These are phyloP conservation scores for Mythimna lalbum DNA, from an alignment of 2,888 invertebrate species.

Conservation along the genomic window DNA sequence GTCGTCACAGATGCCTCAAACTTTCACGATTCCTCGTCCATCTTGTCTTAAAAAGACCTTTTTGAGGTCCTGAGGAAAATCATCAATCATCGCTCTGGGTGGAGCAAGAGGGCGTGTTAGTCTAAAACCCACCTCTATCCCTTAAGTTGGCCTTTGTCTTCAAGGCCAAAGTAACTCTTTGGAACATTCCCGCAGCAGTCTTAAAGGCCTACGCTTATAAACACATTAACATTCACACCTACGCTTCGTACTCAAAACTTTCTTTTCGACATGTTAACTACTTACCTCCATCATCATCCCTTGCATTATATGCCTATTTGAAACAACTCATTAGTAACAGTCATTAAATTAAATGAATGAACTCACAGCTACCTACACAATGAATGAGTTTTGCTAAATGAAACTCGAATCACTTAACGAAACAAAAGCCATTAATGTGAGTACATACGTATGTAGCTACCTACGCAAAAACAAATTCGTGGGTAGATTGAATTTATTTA, in stretches of 20 bases:
- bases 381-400: constrained; percentile 7
- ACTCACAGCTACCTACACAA: neutral
- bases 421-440: constrained; percentile 21
- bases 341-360: constrained; percentile 1
- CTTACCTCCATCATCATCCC: neutral
- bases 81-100: no score
- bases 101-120: no score
- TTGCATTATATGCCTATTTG: constrained; percentile 2
- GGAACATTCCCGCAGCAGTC: neutral
- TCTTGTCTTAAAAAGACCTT: no score
- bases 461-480: constrained; percentile 6
- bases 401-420: constrained; percentile 16
- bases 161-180: no score
- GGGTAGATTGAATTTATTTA: neutral
- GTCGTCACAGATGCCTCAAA: no score
- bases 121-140: no score
- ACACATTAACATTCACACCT: neutral
- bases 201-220: neutral
- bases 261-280: neutral
- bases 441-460: constrained; percentile 1
- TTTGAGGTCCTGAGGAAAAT: no score
- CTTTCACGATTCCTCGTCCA: no score
- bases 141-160: no score
- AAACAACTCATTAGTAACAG: constrained; percentile 5
- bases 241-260: neutral